phyloP scores from a whole-genome alignment of 35 echinoderm and acorn worm genomes.

The Apostichopus japonicus region DNA sequence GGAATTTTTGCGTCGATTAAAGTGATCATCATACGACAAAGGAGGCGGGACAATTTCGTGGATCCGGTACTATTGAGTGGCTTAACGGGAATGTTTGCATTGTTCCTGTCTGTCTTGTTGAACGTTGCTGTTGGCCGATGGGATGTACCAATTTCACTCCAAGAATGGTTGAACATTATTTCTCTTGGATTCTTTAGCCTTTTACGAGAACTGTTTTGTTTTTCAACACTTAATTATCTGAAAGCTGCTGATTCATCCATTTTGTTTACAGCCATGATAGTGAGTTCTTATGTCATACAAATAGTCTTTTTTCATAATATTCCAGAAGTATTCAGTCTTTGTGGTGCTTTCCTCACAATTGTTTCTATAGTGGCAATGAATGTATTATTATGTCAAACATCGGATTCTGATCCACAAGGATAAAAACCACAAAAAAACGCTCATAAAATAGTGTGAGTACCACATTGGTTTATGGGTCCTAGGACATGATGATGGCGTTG shows the following conservation, averaged over 20 bases:
- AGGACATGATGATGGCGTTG: too few species aligned
- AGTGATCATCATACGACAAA: slow-evolving; percentile 3
- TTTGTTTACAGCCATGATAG: background rate
- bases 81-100: background rate
- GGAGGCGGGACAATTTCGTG: background rate
- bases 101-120: background rate
- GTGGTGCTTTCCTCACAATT: background rate
- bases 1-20: slow-evolving; percentile 7
- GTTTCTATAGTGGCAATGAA: background rate
- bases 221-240: slow-evolving; percentile 11
- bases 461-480: too few species aligned
- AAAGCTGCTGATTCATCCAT: slow-evolving; percentile 7
- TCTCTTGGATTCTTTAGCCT: background rate
- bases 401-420: background rate
- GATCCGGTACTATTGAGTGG: background rate
- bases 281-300: background rate
- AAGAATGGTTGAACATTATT: background rate
- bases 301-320: background rate
- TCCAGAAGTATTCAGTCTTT: slow-evolving; percentile 9
- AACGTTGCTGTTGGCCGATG: background rate
- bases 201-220: slow-evolving; percentile 6
- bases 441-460: too few species aligned
- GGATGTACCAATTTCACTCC: background rate
- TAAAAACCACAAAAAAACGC: background rate
- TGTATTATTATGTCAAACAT: background rate